phyloP scores from a whole-genome alignment of 2,888 invertebrate genomes.

The Phasia obesa region DNA sequence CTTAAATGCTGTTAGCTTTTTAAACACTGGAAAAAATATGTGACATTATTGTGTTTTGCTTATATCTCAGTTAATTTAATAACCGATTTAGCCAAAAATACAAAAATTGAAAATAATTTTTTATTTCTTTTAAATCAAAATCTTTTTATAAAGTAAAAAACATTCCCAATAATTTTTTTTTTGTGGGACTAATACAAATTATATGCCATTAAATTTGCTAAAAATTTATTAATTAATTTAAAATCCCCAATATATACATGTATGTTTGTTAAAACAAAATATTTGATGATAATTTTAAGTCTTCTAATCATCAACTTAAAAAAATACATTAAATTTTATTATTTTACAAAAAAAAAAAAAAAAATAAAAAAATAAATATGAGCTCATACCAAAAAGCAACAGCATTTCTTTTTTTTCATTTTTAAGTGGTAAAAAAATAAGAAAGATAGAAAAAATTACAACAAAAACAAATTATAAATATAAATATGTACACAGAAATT shows the following conservation, averaged over 20 bases:
- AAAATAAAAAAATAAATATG: conserved; percentile 27
- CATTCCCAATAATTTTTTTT: conserved; percentile 13
- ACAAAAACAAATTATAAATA: neutral
- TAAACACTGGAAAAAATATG: conserved; percentile 45
- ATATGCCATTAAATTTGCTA: conserved; percentile 42
- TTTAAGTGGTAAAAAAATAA: conserved; percentile 27
- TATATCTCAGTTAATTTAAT: conserved; percentile 47
- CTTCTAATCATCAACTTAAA: conserved; percentile 58
- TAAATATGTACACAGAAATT: conserved; percentile 53
- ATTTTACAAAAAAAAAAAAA: conserved; percentile 2
- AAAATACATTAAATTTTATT: conserved; percentile 39
- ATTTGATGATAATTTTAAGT: conserved; percentile 46
- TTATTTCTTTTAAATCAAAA: conserved; percentile 24
- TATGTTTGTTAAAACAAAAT: conserved; percentile 10
- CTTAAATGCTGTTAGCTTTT: too few relatives aligned
- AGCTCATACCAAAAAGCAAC: conserved; percentile 33
- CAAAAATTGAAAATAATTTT: neutral
- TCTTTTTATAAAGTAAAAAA: conserved; percentile 23
- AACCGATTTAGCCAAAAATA: conserved; percentile 46
- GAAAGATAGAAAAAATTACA: too few relatives aligned
- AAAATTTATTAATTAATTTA: conserved; percentile 30
- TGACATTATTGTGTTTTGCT: conserved; percentile 13
- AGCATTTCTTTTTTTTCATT: conserved; percentile 2
- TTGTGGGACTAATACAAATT: conserved; percentile 41
- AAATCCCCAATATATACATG: neutral